Evolutionary conservation across 2,888 invertebrate species (phyloP).

Genomic region (Diabrotica balteata): DNA sequence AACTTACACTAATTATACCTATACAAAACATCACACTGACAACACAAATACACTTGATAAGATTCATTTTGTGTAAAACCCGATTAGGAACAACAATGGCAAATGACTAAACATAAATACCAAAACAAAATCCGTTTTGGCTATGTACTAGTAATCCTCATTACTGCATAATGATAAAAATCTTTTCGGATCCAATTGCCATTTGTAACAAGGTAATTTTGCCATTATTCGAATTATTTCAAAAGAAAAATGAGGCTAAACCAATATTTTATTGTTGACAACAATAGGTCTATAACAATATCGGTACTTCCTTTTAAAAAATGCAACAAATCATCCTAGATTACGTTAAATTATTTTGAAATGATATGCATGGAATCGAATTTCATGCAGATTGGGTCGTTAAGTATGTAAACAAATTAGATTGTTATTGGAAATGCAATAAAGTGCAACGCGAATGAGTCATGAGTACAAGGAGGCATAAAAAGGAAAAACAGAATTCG

Average conservation of each 20-base stretch:
- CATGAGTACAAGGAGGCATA: too few relatives aligned
- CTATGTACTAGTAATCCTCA: neutral
- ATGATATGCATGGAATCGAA: neutral
- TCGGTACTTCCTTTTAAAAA: conserved; percentile 6
- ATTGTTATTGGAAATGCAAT: too few relatives aligned
- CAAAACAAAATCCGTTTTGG: neutral
- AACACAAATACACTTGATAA: conserved; percentile 1
- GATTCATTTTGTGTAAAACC: neutral
- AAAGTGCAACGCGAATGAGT: too few relatives aligned
- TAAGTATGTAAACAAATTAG: too few relatives aligned
- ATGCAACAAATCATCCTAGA: neutral
- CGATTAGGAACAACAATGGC: conserved; percentile 1
- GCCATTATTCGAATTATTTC: neutral
- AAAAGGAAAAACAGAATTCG: too few relatives aligned
- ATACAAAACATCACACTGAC: too few relatives aligned
- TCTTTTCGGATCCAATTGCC: neutral
- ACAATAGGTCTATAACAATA: conserved; percentile 8
- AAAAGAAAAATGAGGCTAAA: conserved; percentile 8
- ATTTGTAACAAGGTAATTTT: conserved; percentile 1
- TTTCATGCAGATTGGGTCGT: too few relatives aligned
- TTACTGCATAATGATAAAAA: conserved; percentile 7
- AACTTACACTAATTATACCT: too few relatives aligned
- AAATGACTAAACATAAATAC: conserved; percentile 1
- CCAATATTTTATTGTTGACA: neutral
- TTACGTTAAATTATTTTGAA: conserved; percentile 4